Evolutionary conservation across 2,888 invertebrate species (phyloP).

Genomic region (Sympetrum striolatum): DNA sequence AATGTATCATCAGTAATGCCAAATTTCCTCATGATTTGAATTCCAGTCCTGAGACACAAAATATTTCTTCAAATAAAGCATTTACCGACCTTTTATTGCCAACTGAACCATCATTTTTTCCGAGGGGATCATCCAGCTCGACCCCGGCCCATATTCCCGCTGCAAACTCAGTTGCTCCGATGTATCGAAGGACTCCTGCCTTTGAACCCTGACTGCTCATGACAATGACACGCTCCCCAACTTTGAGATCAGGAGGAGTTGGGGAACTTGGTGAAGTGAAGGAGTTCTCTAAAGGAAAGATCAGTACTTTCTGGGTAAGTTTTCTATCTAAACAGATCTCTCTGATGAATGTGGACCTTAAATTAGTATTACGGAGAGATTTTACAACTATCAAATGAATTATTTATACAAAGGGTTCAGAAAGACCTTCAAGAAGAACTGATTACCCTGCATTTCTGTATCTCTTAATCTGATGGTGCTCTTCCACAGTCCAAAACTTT

Average conservation of each 20-base stretch:
- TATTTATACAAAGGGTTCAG: too few relatives aligned
- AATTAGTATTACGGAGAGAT: too few relatives aligned
- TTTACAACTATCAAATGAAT: too few relatives aligned
- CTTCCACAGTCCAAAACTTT: too few relatives aligned
- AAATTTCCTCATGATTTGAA: too few relatives aligned
- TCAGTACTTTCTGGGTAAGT: conserved; percentile 49
- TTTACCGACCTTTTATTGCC: conserved; percentile 80
- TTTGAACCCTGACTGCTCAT: conserved; percentile 84
- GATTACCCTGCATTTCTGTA: too few relatives aligned
- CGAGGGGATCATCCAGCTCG: conserved; percentile 90
- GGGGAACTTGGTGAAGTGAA: conserved; percentile 42
- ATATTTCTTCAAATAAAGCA: not conserved
- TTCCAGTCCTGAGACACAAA: too few relatives aligned
- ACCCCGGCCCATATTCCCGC: conserved; percentile 95
- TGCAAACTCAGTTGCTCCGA: conserved; percentile 91
- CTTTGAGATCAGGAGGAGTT: conserved; percentile 68
- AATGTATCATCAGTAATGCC: too few relatives aligned
- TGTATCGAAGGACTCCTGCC: conserved; percentile 82
- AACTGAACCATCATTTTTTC: conserved; percentile 96
- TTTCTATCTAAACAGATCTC: not conserved
- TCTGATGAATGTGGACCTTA: too few relatives aligned
- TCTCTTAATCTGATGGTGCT: too few relatives aligned
- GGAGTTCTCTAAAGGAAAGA: conserved; percentile 45
- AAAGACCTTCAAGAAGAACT: too few relatives aligned
- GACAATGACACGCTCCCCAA: conserved; percentile 92